Evolutionary conservation across 2,113 vertebrate genomes (phyloP).

Genomic region (Grus americana): DNA sequence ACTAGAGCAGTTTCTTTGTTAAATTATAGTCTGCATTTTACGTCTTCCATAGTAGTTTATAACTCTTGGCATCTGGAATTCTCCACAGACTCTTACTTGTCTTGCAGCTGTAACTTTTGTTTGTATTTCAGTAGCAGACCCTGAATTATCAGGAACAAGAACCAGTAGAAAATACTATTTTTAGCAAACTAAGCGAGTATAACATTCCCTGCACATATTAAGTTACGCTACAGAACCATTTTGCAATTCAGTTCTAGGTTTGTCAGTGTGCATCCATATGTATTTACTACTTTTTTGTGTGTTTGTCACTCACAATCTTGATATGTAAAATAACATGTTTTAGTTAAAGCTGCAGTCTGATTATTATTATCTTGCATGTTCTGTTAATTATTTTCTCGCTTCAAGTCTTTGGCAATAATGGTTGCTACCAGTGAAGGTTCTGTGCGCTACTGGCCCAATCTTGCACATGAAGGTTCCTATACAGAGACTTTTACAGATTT

Average conservation of each 20-base stretch:
- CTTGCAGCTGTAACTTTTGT: neutral
- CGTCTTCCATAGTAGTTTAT: neutral
- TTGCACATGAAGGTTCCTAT: constrained; percentile 86
- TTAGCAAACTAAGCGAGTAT: neutral
- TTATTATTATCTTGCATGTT: neutral
- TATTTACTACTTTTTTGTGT: neutral
- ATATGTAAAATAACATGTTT: neutral
- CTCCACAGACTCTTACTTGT: neutral
- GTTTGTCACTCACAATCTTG: neutral
- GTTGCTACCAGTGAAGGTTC: constrained; percentile 84
- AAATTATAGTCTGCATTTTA: neutral
- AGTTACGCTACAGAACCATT: neutral
- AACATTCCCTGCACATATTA: fast-evolving
- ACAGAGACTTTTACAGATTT: constrained; percentile 80
- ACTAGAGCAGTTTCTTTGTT: neutral
- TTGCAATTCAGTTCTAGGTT: neutral
- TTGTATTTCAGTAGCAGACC: neutral
- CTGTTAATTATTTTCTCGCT: neutral
- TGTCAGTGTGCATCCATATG: neutral
- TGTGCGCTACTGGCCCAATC: constrained; percentile 88
- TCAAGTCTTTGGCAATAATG: constrained; percentile 83
- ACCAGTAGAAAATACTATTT: neutral
- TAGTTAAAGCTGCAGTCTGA: neutral
- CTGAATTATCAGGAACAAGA: neutral
- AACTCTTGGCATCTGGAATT: neutral